phyloP scores from a whole-genome alignment of 2,888 invertebrate genomes.

The Argyra leucocephala region DNA sequence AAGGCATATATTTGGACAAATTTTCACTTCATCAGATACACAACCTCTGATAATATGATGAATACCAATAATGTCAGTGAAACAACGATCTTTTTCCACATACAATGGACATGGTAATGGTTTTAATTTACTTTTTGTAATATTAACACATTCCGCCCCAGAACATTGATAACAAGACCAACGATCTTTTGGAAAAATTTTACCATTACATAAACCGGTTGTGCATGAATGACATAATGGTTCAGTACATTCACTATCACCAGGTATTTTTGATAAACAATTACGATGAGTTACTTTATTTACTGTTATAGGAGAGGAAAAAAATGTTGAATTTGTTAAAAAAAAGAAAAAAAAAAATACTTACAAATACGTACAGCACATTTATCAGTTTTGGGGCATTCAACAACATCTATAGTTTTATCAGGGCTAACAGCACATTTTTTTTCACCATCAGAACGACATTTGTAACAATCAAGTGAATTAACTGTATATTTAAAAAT shows the following conservation, averaged over 20 bases:
- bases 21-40: conserved; percentile 23
- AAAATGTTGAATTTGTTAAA: not conserved
- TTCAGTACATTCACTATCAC: conserved; percentile 24
- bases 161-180: conserved; percentile 34
- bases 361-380: conserved; percentile 31
- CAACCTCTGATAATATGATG: conserved; percentile 33
- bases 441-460: conserved; percentile 30
- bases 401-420: conserved; percentile 33
- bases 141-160: conserved; percentile 31
- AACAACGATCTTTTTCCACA: conserved; percentile 31
- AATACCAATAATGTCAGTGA: conserved; percentile 31
- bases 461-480: conserved; percentile 33
- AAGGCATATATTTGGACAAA: conserved; percentile 32
- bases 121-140: conserved; percentile 23
- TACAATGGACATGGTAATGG: conserved; percentile 33
- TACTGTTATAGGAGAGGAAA: conserved; percentile 23
- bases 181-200: conserved; percentile 32
- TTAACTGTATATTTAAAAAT: not conserved
- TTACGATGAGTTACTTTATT: conserved; percentile 34
- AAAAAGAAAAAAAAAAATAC: not conserved
- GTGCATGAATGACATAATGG: conserved; percentile 33
- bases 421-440: conserved; percentile 36
- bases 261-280: conserved; percentile 25
- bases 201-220: conserved; percentile 33
- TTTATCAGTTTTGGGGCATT: conserved; percentile 28